Percentiles rank a stretch among this genome's conserved stretches.
Evolutionary conservation across 2,888 invertebrate species (phyloP).

Genomic region (Parthenolecanium corni): DNA sequence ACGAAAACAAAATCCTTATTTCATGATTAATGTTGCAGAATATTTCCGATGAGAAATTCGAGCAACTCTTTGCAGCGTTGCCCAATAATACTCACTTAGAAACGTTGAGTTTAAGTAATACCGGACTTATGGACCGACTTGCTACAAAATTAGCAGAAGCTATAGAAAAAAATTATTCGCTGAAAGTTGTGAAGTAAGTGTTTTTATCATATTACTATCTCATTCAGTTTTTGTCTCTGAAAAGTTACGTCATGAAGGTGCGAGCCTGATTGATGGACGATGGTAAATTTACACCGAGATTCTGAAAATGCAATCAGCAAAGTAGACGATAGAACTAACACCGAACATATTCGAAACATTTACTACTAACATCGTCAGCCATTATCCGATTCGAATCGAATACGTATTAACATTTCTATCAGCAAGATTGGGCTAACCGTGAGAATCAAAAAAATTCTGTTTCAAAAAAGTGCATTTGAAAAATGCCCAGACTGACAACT

Average conservation of each 20-base stretch:
- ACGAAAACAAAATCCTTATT: neutral
- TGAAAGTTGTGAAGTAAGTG: constrained; percentile 65
- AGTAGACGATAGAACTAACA: too few relatives aligned
- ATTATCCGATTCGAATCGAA: too few relatives aligned
- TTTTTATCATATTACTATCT: neutral
- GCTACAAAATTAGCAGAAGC: constrained; percentile 72
- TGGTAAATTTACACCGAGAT: too few relatives aligned
- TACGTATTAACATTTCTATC: too few relatives aligned
- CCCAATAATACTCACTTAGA: constrained; percentile 84
- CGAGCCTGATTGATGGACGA: neutral
- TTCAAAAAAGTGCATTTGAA: too few relatives aligned
- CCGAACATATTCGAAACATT: too few relatives aligned
- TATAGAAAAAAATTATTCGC: constrained; percentile 62
- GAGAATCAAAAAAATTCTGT: too few relatives aligned
- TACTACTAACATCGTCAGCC: too few relatives aligned
- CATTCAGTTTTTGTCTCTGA: neutral
- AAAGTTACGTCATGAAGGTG: neutral
- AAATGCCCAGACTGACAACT: too few relatives aligned
- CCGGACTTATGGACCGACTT: constrained; percentile 79
- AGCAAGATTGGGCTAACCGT: too few relatives aligned
- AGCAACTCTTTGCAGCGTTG: constrained; percentile 74
- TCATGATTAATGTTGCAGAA: constrained; percentile 50
- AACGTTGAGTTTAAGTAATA: constrained; percentile 83
- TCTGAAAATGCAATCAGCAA: too few relatives aligned
- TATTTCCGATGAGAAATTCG: constrained; percentile 90